Evolutionary conservation across 2,113 vertebrate species (phyloP).

Genomic region (Campylorhamphus procurvoides): DNA sequence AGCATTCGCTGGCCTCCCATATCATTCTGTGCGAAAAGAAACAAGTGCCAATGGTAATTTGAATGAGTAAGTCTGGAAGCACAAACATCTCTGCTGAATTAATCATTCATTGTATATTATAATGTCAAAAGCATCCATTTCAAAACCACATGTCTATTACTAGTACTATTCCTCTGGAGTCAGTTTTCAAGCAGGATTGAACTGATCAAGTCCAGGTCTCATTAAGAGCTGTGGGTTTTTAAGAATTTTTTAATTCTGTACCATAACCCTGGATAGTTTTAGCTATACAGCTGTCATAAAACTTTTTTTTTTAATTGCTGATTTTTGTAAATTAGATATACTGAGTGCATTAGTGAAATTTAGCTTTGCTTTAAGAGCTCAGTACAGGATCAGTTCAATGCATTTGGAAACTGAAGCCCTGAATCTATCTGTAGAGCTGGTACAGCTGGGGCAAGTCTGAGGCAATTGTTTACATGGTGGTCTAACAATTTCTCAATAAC

Average conservation of each 20-base stretch:
- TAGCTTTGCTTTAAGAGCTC: neutral
- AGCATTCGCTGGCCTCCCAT: slow-evolving; percentile 92
- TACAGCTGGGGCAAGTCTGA: neutral
- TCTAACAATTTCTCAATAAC: neutral
- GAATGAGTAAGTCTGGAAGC: slow-evolving; percentile 35
- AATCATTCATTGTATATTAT: neutral
- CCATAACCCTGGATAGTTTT: neutral
- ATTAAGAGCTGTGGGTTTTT: slow-evolving; percentile 7
- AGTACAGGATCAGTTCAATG: neutral
- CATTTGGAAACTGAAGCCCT: neutral
- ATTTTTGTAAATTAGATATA: neutral
- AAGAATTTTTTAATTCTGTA: slow-evolving; percentile 19
- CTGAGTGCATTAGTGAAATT: neutral
- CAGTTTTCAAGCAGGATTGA: neutral
- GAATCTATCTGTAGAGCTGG: neutral
- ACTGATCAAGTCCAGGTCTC: slow-evolving; percentile 8
- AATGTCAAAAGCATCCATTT: neutral
- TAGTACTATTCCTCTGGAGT: neutral
- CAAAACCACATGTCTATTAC: neutral
- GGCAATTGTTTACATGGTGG: neutral
- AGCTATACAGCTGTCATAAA: neutral
- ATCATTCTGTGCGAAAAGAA: slow-evolving; percentile 84
- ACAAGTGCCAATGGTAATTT: neutral
- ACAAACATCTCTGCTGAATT: slow-evolving; percentile 18
- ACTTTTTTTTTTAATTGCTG: neutral